Conservation (phyloP, 2,797 vertebrate genomes). For the Lepilemur septentrionalis region DNA sequence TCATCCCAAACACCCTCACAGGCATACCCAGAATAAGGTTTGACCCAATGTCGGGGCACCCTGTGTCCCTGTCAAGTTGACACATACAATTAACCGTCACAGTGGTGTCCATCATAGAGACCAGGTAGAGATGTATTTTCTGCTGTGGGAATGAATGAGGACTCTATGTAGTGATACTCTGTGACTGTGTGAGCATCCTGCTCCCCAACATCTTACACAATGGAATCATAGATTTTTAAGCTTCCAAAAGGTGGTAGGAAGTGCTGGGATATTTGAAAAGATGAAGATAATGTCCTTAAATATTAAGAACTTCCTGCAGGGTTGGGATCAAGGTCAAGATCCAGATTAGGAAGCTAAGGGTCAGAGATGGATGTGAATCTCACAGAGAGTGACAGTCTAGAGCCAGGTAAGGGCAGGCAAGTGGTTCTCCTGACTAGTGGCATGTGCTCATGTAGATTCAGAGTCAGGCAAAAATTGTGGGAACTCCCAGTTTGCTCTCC, state of each 20-base stretch:
- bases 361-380: background rate
- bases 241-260: background rate
- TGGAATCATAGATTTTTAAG: background rate
- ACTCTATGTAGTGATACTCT: background rate
- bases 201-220: background rate
- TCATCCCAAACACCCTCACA: background rate
- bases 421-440: background rate
- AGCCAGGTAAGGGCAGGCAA: background rate
- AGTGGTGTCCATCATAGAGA: background rate
- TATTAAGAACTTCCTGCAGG: background rate
- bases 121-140: rapidly evolving
- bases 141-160: background rate
- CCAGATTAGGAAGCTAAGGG: background rate
- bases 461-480: background rate
- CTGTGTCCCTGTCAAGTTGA: background rate
- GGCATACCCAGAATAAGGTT: background rate
- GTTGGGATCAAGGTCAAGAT: background rate
- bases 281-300: background rate
- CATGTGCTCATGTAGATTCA: background rate
- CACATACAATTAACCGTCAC: rapidly evolving
- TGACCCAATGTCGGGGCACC: no score
- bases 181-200: background rate
- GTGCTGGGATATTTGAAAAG: background rate
- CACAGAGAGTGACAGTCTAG: background rate
- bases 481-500: background rate